A percentile compares a stretch with the other conserved stretches of the same genome.
Evolutionary conservation across 2,797 vertebrate species (phyloP).

Genomic region (Pseudotriccus pelzelni): DNA sequence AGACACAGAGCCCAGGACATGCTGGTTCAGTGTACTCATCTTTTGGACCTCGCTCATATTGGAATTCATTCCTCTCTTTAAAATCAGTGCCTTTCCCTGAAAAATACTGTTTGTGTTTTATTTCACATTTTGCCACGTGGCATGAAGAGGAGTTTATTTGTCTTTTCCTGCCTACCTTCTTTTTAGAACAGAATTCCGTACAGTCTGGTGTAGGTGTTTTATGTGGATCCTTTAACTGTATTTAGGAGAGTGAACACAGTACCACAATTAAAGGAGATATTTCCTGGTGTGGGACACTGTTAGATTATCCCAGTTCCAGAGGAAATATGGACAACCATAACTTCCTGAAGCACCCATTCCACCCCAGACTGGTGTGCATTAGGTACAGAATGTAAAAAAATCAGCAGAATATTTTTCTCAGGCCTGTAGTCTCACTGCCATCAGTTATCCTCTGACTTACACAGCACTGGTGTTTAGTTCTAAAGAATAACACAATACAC

Average conservation of each 20-base stretch:
- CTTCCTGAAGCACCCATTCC: not conserved
- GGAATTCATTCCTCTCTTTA: not conserved
- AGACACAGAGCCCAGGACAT: fast-evolving
- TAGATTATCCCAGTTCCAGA: not conserved
- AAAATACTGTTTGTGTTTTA: not conserved
- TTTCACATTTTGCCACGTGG: not conserved
- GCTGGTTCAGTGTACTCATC: not conserved
- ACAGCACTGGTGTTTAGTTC: not conserved
- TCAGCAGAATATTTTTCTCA: not conserved
- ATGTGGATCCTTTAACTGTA: not conserved
- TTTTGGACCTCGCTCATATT: not conserved
- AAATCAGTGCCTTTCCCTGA: not conserved
- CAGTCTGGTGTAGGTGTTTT: not conserved
- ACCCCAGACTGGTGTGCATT: not conserved
- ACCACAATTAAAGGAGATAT: fast-evolving
- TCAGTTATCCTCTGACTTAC: not conserved
- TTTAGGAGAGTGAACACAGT: not conserved
- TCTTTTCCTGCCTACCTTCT: not conserved
- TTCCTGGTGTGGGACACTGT: not conserved
- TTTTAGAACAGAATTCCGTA: not conserved
- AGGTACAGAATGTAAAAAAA: not conserved
- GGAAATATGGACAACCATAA: not conserved
- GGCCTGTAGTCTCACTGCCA: not conserved
- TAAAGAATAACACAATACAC: not conserved
- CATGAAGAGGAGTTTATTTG: not conserved